Evolutionary conservation across 1,140 invertebrate species (phyloP).

Genomic region (Cataglyphis hispanica): DNA sequence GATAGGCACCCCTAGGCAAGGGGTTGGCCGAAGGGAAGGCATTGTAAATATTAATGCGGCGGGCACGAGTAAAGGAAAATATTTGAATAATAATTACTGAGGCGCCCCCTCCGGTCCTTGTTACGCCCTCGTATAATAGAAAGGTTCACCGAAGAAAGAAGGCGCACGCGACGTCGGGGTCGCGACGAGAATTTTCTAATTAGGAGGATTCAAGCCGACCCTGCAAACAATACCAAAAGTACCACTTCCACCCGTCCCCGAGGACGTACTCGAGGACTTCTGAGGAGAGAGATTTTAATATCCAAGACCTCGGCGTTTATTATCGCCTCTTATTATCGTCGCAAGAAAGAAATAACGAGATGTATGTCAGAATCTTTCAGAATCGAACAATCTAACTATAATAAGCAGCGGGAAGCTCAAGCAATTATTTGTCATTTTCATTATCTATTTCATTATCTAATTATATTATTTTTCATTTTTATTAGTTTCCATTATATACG

Average conservation of each 20-base stretch:
- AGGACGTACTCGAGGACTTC: slow-evolving; percentile 62
- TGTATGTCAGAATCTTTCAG: slow-evolving; percentile 11
- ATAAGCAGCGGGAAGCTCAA: neutral
- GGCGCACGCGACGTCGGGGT: slow-evolving; percentile 73
- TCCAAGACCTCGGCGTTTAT: slow-evolving; percentile 69
- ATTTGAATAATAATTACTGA: slow-evolving; percentile 85
- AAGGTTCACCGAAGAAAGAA: slow-evolving; percentile 74
- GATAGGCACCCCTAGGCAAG: slow-evolving; percentile 43
- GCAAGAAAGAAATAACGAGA: slow-evolving; percentile 63
- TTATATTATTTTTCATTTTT: no score
- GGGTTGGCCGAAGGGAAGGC: slow-evolving; percentile 58
- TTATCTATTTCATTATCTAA: neutral
- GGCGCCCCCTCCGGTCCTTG: slow-evolving; percentile 78
- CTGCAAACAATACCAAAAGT: slow-evolving; percentile 78
- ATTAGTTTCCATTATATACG: neutral
- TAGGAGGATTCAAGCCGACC: slow-evolving; percentile 80
- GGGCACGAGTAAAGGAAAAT: slow-evolving; percentile 78
- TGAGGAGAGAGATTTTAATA: slow-evolving; percentile 77
- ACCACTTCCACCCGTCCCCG: slow-evolving; percentile 71
- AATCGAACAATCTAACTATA: slow-evolving; percentile 22
- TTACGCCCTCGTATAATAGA: slow-evolving; percentile 82
- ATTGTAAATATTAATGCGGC: slow-evolving; percentile 83
- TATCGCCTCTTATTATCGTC: slow-evolving; percentile 73
- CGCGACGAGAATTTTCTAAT: slow-evolving; percentile 84
- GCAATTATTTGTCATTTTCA: neutral